A percentile compares a stretch with the other conserved stretches of the same genome.
phyloP scores from a whole-genome alignment of 2,113 vertebrate genomes.

The Diphyllodes magnificus region DNA sequence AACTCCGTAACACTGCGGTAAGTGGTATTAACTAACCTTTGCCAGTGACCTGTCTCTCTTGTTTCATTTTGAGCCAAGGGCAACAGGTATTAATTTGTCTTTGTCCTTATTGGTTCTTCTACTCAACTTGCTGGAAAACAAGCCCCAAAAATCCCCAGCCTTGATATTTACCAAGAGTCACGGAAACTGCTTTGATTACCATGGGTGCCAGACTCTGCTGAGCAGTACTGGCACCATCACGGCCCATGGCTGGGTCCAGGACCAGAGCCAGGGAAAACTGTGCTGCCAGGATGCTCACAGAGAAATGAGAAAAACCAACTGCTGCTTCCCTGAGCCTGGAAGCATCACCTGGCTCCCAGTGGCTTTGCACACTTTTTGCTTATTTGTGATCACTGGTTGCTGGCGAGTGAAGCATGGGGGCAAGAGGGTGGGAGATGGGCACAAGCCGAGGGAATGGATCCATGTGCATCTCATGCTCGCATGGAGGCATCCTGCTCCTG shows the following conservation, averaged over 20 bases:
- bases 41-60: slow-evolving; percentile 10
- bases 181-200: neutral
- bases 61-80: slow-evolving; percentile 53
- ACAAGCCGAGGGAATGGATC: neutral
- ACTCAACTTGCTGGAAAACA: slow-evolving; percentile 48
- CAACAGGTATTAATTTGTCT: slow-evolving; percentile 32
- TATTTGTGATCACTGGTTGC: neutral
- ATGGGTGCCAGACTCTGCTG: neutral
- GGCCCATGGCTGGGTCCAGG: neutral
- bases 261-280: accelerated
- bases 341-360: neutral
- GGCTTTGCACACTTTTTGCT: neutral
- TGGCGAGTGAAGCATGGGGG: accelerated
- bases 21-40: slow-evolving; percentile 39
- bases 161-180: slow-evolving; percentile 44
- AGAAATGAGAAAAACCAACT: neutral
- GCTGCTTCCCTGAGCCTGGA: neutral
- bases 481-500: neutral
- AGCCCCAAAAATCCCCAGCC: slow-evolving; percentile 47
- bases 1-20: neutral
- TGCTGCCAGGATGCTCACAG: neutral
- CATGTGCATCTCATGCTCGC: accelerated
- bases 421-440: neutral
- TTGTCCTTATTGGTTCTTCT: slow-evolving; percentile 45
- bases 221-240: accelerated